Percentiles rank a stretch among this genome's conserved stretches.
phyloP scores from a whole-genome alignment of 2,113 vertebrate species.

The Laticauda laticaudata region DNA sequence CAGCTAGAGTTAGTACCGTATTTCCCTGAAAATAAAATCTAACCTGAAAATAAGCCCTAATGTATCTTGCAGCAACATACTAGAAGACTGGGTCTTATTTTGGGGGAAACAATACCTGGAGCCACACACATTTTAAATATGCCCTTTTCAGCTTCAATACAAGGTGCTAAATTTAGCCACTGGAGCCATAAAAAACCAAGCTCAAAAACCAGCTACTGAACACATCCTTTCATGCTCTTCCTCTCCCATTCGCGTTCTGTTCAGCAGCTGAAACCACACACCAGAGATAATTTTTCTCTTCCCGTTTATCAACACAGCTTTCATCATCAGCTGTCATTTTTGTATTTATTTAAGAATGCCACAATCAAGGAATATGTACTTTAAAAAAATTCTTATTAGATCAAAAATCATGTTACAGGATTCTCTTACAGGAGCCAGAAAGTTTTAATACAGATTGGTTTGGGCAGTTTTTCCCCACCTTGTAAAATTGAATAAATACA shows the following conservation, averaged over 20 bases:
- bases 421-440: background rate
- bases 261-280: background rate
- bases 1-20: no score
- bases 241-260: background rate
- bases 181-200: background rate
- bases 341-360: background rate
- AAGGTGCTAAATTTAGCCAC: background rate
- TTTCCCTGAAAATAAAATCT: no score
- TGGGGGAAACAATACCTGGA: background rate
- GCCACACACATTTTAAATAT: background rate
- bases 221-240: background rate
- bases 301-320: background rate
- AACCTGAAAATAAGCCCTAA: no score
- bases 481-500: constrained; percentile 19
- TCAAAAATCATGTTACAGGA: background rate
- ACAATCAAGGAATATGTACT: background rate
- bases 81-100: no score
- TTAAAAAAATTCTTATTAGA: background rate
- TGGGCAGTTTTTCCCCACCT: background rate
- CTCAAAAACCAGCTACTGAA: background rate
- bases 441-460: background rate
- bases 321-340: background rate
- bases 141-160: background rate
- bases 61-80: no score
- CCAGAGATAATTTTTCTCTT: background rate